Evolutionary conservation across 2,888 invertebrate genomes (phyloP), one percentile per base, ranked within the genome.

Genomic region (Drymonia ruficornis): DNA sequence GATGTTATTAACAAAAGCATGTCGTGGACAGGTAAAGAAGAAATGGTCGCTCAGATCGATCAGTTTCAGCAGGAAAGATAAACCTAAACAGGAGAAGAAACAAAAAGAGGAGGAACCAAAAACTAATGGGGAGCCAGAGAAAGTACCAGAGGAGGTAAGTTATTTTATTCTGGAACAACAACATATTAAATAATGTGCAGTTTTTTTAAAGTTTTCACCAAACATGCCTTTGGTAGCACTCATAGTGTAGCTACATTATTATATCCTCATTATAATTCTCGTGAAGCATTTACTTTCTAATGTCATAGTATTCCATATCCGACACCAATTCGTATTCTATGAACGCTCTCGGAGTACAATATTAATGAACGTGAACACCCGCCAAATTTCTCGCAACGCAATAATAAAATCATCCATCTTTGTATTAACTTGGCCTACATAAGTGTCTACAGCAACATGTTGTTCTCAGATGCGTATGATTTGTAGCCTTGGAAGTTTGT

Each of bases 31-130:
- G 93, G 93, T 95, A 73, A 97, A 97, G 95, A 97, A 97, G 95
- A 97, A 97, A 93, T 97, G 97, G 97, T 97, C 97, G 76, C 95
- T 97, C 89, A 95, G 97, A 81, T 96, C 96, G 81, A 96, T 97
- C 92, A 97, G 97, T 81, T 97, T 97, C 89, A 96, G 96, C 81
- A 96, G 96, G 89, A 97, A 97, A 89, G 97, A 97, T 84, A 97
- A 97, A 93, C 95, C 95, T 72, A 97, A 97, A 87, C 97, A 97
- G 70, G 94, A 94, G 75, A 96, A 96, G 87, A 93, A 94, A 68
- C 90, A 91, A 71, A 94, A 94, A 66, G 91, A 91, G 11, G 91
- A 91, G 23, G 86, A 96, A 93, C 86, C 93, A 84, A 86, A 94
- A 86, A 80, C 91, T 72, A 92, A 94, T 83, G 93, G 94, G 74